Evolutionary conservation across 1,140 invertebrate genomes (phyloP).

Genomic region (Anoplophora glabripennis): DNA sequence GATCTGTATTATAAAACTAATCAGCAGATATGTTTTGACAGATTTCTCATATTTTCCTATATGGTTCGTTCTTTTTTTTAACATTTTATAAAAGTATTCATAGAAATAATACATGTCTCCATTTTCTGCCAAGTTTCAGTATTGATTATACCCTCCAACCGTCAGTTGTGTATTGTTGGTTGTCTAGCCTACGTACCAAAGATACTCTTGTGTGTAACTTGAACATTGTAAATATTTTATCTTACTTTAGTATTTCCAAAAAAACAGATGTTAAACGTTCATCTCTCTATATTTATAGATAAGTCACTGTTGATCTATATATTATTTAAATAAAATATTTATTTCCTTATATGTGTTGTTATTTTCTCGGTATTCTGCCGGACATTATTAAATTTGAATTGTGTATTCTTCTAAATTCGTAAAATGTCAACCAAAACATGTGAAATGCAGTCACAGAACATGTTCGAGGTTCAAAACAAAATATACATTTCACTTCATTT

Average conservation of each 20-base stretch:
- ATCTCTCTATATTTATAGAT: neutral
- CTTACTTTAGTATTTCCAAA: neutral
- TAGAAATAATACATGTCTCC: too few relatives aligned
- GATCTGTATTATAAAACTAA: too few relatives aligned
- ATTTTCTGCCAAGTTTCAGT: too few relatives aligned
- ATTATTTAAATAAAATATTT: constrained; percentile 27
- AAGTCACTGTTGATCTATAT: constrained; percentile 21
- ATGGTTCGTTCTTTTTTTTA: too few relatives aligned
- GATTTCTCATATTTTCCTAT: too few relatives aligned
- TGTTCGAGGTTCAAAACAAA: too few relatives aligned
- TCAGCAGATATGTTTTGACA: too few relatives aligned
- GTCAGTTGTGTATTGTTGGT: constrained; percentile 23
- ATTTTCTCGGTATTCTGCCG: too few relatives aligned
- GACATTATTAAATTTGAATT: neutral
- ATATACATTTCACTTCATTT: too few relatives aligned
- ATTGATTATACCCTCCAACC: neutral
- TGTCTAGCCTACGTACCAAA: constrained; percentile 18
- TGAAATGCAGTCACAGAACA: neutral
- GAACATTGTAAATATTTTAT: constrained; percentile 6
- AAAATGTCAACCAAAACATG: neutral
- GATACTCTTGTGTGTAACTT: neutral
- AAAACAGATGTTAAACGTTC: neutral
- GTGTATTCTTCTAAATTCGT: too few relatives aligned
- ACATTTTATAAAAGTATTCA: neutral
- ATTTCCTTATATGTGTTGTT: constrained; percentile 20